These are phyloP conservation scores for Chrysomela aeneicollis DNA, from an alignment of 2,888 invertebrate genomes.

Conservation along the genomic window DNA sequence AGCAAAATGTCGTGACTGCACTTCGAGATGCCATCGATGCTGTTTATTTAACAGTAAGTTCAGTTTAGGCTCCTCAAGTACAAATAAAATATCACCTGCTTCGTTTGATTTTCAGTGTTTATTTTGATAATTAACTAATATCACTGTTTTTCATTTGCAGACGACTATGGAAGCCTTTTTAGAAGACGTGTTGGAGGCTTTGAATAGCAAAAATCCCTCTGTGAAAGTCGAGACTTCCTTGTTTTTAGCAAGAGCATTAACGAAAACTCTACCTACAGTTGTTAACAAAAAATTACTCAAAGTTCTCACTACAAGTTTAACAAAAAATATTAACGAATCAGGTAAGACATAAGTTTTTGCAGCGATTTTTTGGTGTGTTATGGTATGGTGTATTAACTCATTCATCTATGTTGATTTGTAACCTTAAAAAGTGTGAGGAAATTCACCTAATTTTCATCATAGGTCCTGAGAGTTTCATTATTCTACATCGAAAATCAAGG, in stretches of 20 bases:
- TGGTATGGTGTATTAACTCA: no score
- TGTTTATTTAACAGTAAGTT: slow-evolving; percentile 77
- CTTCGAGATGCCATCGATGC: slow-evolving; percentile 92
- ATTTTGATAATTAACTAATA: no score
- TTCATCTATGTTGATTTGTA: no score
- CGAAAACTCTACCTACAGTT: slow-evolving; percentile 79
- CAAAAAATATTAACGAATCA: slow-evolving; percentile 81
- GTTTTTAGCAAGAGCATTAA: slow-evolving; percentile 85
- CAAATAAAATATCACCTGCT: no score
- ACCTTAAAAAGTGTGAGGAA: no score
- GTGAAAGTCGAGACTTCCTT: slow-evolving; percentile 87
- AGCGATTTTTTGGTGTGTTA: no score
- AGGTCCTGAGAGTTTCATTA: no score
- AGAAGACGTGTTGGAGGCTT: slow-evolving; percentile 85
- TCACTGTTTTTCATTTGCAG: slow-evolving; percentile 63
- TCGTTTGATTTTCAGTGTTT: no score
- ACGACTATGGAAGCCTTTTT: slow-evolving; percentile 82
- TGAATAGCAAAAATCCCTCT: slow-evolving; percentile 91
- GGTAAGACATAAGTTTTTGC: slow-evolving; percentile 66
- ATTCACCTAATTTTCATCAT: no score
- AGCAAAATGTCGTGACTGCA: slow-evolving; percentile 85
- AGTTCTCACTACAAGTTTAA: slow-evolving; percentile 76
- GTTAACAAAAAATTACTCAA: slow-evolving; percentile 92
- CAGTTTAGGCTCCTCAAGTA: no score
- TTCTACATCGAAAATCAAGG: no score